phyloP scores from a whole-genome alignment of 2,888 invertebrate genomes.

The Platycheirus albimanus region DNA sequence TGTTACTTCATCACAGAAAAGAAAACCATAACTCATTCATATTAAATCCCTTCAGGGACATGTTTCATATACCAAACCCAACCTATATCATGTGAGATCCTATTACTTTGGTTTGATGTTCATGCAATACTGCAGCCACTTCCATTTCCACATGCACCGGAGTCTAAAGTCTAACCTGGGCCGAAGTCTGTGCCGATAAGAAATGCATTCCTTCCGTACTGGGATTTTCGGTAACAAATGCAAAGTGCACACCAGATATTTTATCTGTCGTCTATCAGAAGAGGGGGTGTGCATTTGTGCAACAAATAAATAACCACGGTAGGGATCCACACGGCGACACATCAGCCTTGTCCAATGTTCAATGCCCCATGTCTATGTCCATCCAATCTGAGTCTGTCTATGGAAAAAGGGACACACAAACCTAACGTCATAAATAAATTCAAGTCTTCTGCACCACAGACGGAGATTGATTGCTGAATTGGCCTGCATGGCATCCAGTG shows the following conservation, averaged over 20 bases:
- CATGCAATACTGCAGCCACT: constrained; percentile 47
- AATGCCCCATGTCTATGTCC: too few species aligned
- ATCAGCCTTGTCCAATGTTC: constrained; percentile 14
- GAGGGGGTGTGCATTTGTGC: constrained; percentile 8
- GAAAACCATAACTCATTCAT: constrained; percentile 61
- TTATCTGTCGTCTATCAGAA: constrained; percentile 34
- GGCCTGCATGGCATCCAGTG: too few species aligned
- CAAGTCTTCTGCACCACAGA: constrained; percentile 52
- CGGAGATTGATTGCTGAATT: constrained; percentile 52
- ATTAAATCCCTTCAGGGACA: constrained; percentile 55
- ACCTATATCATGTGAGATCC: constrained; percentile 18
- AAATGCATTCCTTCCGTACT: constrained; percentile 53
- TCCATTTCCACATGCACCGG: constrained; percentile 7
- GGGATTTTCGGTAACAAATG: constrained; percentile 63
- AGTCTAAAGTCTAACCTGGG: constrained; percentile 5
- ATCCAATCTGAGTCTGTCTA: too few species aligned
- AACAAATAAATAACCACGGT: constrained; percentile 54
- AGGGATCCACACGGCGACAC: constrained; percentile 10
- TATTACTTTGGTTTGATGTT: constrained; percentile 42
- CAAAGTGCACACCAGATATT: constrained; percentile 56
- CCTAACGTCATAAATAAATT: constrained; percentile 66
- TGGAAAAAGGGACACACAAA: constrained; percentile 15
- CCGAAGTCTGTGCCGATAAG: constrained; percentile 44
- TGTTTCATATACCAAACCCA: constrained; percentile 35
- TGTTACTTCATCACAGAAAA: constrained; percentile 13